Evolutionary conservation across 2,797 vertebrate species (phyloP), one percentile per base, ranked within the genome.

Genomic region (Philypnodon macrostomus): DNA sequence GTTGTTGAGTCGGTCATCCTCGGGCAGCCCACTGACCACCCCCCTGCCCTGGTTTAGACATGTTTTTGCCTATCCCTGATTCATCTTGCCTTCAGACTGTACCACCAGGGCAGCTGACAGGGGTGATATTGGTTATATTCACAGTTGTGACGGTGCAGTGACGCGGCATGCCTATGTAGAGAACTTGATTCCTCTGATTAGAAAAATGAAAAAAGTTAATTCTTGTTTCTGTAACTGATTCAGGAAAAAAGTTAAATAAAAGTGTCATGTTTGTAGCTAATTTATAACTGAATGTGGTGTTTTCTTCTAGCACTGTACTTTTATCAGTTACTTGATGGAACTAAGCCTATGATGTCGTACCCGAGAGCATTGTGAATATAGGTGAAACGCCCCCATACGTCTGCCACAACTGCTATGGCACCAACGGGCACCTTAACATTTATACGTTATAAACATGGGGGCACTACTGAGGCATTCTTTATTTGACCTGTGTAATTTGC

Each of bases 191-290:
- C 70, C 77, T 76, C 78, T 70, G 62, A 79, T 80, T 69, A 85
- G 63, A 74, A 75, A 70, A 79, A 42, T 7, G 53, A 66, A 33
- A 73, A 55, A 73, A 10, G 64, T 81, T 73, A 69, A 83, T 63
- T 81, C 77, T 80, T 64, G 73, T 85, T 85, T 88, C 84, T 88
- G 85, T 88, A 84, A 87, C 70, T 34, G 33, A 83, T 83, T 85
- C 84, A 84, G 83, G 81, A 80, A 79, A 77, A 81, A 75, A 46
- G 67, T 77, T 86, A 68, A 90, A 90, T 87, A 87, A 90, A 86
- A 75, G 79, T 88, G 84, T 88, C 79, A 87, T 87, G 85, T 90
- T 90, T 89, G 83, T 87, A 89, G 83, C 79, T 81, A 82, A 86
- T 69, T 65, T 80, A 63, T 46, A 63, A 52, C 34, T 53, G 53